phyloP scores from a whole-genome alignment of 2,888 invertebrate genomes.

The Trachelus iudaicus region DNA sequence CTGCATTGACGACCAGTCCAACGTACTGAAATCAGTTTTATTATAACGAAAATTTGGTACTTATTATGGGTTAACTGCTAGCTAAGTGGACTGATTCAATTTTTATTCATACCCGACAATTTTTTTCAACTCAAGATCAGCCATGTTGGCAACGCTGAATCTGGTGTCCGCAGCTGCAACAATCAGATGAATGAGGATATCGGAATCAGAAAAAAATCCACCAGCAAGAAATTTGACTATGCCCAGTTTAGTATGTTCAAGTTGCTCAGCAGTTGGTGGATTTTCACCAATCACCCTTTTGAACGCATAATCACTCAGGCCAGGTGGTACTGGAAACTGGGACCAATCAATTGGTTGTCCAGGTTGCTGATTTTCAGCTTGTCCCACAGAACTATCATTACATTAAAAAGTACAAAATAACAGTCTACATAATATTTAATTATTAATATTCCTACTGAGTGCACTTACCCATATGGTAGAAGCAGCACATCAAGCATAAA shows the following conservation, averaged over 20 bases:
- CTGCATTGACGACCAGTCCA: constrained; percentile 81
- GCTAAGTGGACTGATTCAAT: neutral
- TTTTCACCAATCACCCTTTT: constrained; percentile 80
- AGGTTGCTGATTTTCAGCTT: constrained; percentile 66
- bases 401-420: constrained; percentile 11
- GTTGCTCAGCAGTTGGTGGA: constrained; percentile 79
- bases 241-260: constrained; percentile 83
- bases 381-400: constrained; percentile 66
- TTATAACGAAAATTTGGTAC: neutral
- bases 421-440: neutral
- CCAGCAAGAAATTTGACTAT: constrained; percentile 85
- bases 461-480: constrained; percentile 83
- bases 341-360: constrained; percentile 60
- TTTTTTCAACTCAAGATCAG: constrained; percentile 86
- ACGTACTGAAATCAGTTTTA: constrained; percentile 68
- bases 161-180: constrained; percentile 91
- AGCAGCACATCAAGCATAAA: constrained; percentile 86
- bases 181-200: constrained; percentile 81
- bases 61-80: constrained; percentile 2
- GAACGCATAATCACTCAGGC: constrained; percentile 81
- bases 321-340: constrained; percentile 75
- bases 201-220: constrained; percentile 80
- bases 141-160: constrained; percentile 88
- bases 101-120: constrained; percentile 71
- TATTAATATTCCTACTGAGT: neutral